These are phyloP conservation scores for Stictonetta naevosa DNA, from an alignment of 2,113 vertebrate species.

Conservation along the genomic window DNA sequence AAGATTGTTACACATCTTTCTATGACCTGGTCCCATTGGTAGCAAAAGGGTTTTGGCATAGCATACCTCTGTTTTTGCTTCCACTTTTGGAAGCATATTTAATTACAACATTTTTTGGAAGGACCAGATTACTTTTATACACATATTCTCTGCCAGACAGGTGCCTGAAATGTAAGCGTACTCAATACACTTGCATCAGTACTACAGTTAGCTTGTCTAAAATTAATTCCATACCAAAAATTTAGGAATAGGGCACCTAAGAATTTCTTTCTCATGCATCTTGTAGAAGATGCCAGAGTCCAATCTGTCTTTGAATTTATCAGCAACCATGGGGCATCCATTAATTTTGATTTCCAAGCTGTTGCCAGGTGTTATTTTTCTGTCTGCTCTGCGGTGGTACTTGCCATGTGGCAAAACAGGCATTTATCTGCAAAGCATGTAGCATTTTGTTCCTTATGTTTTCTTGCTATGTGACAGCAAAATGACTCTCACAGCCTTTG, in stretches of 20 bases:
- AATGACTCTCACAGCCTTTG: not conserved
- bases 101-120: not conserved
- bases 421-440: not conserved
- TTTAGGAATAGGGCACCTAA: not conserved
- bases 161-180: not conserved
- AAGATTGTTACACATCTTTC: not conserved
- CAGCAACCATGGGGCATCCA: not conserved
- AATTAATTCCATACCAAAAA: not conserved
- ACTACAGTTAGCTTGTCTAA: not conserved
- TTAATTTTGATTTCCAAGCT: not conserved
- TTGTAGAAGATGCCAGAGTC: not conserved
- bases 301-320: not conserved
- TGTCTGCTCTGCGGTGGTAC: not conserved
- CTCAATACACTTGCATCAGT: not conserved
- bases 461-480: not conserved
- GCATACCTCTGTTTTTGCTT: not conserved
- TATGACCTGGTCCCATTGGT: rapidly evolving
- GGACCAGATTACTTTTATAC: rapidly evolving
- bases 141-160: not conserved
- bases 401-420: not conserved
- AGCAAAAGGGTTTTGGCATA: not conserved
- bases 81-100: not conserved
- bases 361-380: not conserved
- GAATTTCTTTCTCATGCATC: not conserved
- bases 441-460: not conserved